A percentile compares a stretch with the other conserved stretches of the same genome.
Evolutionary conservation across 92 coral and sea anemone genomes (phyloP).

Genomic region (Parazoanthus atlanticus): DNA sequence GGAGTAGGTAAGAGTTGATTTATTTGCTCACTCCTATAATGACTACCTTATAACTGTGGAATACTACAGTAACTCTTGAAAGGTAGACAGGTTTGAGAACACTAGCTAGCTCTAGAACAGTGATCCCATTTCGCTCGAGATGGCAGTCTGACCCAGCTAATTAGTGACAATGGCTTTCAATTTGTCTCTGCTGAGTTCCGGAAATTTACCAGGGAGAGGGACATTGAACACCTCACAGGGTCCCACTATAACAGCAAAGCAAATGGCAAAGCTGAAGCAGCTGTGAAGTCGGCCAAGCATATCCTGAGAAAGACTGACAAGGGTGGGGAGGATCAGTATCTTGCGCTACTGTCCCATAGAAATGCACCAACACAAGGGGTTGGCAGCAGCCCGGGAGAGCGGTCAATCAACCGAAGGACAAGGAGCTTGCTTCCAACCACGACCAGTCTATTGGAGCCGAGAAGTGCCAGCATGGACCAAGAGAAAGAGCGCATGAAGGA

Average conservation of each 20-base stretch:
- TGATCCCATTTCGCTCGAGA: slow-evolving; percentile 40
- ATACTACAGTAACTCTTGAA: slow-evolving; percentile 26
- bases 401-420: neutral
- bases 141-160: slow-evolving; percentile 27
- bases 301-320: slow-evolving; percentile 34
- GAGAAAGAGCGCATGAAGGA: slow-evolving; percentile 42
- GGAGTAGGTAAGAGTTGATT: neutral
- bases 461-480: slow-evolving; percentile 4
- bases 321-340: slow-evolving; percentile 18
- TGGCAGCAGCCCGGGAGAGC: neutral
- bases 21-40: neutral
- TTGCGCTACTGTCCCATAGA: neutral
- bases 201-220: slow-evolving; percentile 33
- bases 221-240: slow-evolving; percentile 17
- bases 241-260: slow-evolving; percentile 48
- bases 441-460: neutral
- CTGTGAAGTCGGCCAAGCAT: slow-evolving; percentile 33
- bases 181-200: slow-evolving; percentile 38
- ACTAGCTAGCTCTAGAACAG: slow-evolving; percentile 19
- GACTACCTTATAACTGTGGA: slow-evolving; percentile 31
- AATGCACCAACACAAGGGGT: slow-evolving; percentile 17
- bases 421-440: neutral
- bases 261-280: slow-evolving; percentile 50
- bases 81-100: neutral
- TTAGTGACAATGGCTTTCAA: slow-evolving; percentile 49